These are phyloP conservation scores for Melanostigma gelatinosum DNA, from an alignment of 2,113 vertebrate genomes.

Conservation along the genomic window DNA sequence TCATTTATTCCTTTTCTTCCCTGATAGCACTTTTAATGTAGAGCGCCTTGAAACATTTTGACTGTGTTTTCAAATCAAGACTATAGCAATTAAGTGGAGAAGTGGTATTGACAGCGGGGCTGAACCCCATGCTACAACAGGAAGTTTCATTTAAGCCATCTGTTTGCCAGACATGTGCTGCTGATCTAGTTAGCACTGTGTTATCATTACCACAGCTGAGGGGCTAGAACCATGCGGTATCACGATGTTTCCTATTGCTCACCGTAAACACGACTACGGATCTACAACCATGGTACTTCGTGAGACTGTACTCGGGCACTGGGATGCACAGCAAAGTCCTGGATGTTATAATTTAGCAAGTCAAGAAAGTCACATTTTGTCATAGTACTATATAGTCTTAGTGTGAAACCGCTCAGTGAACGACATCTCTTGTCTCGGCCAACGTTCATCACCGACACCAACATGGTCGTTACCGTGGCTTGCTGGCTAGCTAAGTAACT, in stretches of 20 bases:
- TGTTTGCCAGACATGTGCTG: slow-evolving; percentile 6
- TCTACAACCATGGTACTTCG: neutral
- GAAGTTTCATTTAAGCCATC: slow-evolving; percentile 14
- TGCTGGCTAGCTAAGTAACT: neutral
- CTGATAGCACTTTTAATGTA: slow-evolving; percentile 16
- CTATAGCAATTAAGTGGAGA: slow-evolving; percentile 23
- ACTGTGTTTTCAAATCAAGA: slow-evolving; percentile 33
- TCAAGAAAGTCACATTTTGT: neutral
- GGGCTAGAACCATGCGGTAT: neutral
- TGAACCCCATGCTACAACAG: slow-evolving; percentile 16
- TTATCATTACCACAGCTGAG: neutral
- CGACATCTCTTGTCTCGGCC: neutral
- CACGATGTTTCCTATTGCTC: neutral
- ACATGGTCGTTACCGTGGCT: neutral
- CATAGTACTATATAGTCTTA: neutral
- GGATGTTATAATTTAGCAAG: neutral
- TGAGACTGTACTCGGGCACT: neutral
- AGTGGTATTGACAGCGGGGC: slow-evolving; percentile 1
- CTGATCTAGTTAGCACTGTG: slow-evolving; percentile 11
- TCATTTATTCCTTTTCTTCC: slow-evolving; percentile 20
- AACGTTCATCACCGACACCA: neutral
- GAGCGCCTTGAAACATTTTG: slow-evolving; percentile 26
- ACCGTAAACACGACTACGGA: neutral
- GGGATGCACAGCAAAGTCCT: neutral
- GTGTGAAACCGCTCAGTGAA: neutral